Conservation (phyloP, 2,113 vertebrate genomes). For the Ploceus nigricollis region DNA sequence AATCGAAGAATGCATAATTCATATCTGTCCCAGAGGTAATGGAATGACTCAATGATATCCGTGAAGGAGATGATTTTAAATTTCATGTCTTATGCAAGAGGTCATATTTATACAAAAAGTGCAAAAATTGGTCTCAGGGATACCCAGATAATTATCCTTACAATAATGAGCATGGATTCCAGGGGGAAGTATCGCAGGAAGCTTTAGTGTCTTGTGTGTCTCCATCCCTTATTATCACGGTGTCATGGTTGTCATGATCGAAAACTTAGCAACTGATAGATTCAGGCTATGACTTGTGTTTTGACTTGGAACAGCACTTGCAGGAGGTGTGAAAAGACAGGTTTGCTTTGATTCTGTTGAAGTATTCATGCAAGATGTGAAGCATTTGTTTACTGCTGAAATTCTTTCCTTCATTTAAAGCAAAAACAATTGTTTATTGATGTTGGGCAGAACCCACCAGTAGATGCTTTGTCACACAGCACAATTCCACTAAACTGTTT, state of each 20-base stretch:
- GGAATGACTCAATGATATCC: slow-evolving; percentile 75
- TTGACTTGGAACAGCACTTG: not conserved
- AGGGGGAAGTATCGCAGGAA: not conserved
- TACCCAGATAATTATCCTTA: slow-evolving; percentile 79
- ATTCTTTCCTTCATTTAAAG: not conserved
- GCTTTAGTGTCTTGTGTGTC: not conserved
- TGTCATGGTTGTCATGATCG: not conserved
- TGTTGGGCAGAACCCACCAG: not conserved
- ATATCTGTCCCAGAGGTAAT: slow-evolving; percentile 75
- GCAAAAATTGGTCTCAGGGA: slow-evolving; percentile 70
- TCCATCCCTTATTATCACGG: not conserved
- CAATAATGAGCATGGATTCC: slow-evolving; percentile 69
- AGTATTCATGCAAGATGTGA: slow-evolving; percentile 10
- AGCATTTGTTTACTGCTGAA: slow-evolving; percentile 37
- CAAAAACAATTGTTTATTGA: slow-evolving; percentile 3
- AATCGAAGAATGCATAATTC: slow-evolving; percentile 75
- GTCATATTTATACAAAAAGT: slow-evolving; percentile 80
- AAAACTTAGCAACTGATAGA: slow-evolving; percentile 30
- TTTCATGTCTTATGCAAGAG: slow-evolving; percentile 80
- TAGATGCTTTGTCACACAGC: not conserved
- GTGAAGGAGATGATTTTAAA: slow-evolving; percentile 75
- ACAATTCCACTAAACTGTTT: not conserved
- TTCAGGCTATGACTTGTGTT: not conserved
- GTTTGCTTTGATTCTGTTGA: slow-evolving; percentile 10
- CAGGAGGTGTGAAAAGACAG: slow-evolving; percentile 8